Percentiles rank a stretch among this genome's conserved stretches.
These are phyloP conservation scores for Dryocosmus kuriphilus DNA, from an alignment of 2,888 invertebrate species.

Conservation along the genomic window DNA sequence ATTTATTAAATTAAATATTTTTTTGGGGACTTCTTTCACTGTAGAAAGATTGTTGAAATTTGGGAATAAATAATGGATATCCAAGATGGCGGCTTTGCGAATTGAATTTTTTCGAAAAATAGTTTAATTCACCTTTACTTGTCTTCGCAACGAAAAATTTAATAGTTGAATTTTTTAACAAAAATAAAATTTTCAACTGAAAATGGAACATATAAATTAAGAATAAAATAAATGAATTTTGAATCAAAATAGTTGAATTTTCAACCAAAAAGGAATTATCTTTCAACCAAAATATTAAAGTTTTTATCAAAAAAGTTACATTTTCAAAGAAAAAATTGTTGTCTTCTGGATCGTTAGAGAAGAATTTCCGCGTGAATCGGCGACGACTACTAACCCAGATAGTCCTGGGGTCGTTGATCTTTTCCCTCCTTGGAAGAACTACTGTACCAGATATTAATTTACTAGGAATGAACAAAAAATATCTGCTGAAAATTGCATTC, in stretches of 20 bases:
- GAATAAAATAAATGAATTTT: too few relatives aligned
- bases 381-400: constrained; percentile 78
- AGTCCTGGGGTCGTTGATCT: constrained; percentile 76
- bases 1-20: not conserved
- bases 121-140: constrained; percentile 56
- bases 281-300: too few relatives aligned
- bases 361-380: constrained; percentile 76
- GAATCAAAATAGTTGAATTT: too few relatives aligned
- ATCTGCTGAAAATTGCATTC: not conserved
- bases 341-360: constrained; percentile 68
- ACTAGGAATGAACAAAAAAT: constrained; percentile 51
- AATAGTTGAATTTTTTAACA: too few relatives aligned
- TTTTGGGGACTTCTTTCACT: not conserved
- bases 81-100: constrained; percentile 48
- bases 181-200: too few relatives aligned
- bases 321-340: too few relatives aligned
- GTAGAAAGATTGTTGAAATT: not conserved
- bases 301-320: too few relatives aligned
- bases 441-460: constrained; percentile 74
- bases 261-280: too few relatives aligned
- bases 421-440: constrained; percentile 69
- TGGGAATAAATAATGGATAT: not conserved
- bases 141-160: too few relatives aligned
- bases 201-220: too few relatives aligned
- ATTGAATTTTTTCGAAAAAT: constrained; percentile 71